Conservation (phyloP, 2,888 invertebrate genomes). For the Lepidochitona cinerea region DNA sequence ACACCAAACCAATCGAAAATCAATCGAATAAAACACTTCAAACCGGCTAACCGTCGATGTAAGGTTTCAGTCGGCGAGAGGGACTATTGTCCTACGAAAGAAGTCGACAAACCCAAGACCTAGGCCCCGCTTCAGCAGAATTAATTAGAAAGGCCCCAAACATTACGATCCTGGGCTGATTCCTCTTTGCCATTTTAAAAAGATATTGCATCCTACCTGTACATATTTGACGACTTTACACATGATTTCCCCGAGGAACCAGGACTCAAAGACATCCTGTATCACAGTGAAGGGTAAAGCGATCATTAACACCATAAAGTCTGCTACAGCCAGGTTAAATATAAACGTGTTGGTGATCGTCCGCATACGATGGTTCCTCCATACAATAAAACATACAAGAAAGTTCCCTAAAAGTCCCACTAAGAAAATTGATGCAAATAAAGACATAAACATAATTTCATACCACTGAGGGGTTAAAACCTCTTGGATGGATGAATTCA, state of each 20-base stretch:
- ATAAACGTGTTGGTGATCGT: slow-evolving; percentile 36
- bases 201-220: slow-evolving; percentile 24
- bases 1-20: no score
- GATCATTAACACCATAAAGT: slow-evolving; percentile 30
- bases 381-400: slow-evolving; percentile 25
- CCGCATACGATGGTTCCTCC: slow-evolving; percentile 23
- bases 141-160: no score
- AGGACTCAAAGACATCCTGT: slow-evolving; percentile 28
- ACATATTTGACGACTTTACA: slow-evolving; percentile 33
- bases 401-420: slow-evolving; percentile 28
- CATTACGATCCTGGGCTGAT: no score
- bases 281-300: slow-evolving; percentile 34
- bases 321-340: slow-evolving; percentile 35
- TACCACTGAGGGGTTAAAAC: not conserved
- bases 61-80: no score
- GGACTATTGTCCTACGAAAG: no score
- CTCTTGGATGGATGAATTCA: not conserved
- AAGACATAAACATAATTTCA: slow-evolving; percentile 11
- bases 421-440: slow-evolving; percentile 22
- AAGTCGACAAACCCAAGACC: no score
- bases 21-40: no score
- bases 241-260: slow-evolving; percentile 34
- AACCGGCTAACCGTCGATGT: no score
- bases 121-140: no score
- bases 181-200: no score